Conservation (phyloP, 2,888 invertebrate genomes). For the Andrena minutula region DNA sequence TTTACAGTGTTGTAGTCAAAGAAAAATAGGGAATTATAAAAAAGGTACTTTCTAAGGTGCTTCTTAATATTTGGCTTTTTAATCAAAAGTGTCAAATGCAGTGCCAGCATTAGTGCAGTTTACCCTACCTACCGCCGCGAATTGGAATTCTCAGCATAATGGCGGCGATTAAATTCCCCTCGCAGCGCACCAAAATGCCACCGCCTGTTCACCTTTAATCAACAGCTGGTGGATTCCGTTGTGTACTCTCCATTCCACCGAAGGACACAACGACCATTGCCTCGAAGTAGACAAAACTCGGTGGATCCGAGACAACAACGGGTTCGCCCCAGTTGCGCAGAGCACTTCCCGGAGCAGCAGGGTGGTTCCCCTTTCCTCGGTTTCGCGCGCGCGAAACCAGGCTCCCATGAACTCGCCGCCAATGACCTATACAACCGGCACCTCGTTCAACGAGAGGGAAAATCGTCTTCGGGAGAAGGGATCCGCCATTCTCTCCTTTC, state of each 20-base stretch:
- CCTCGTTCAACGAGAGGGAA: constrained; percentile 67
- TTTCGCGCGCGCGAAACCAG: constrained; percentile 36
- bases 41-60: too few relatives aligned
- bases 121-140: background rate
- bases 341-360: background rate
- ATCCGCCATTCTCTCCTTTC: constrained; percentile 75
- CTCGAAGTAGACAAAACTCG: background rate
- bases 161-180: background rate
- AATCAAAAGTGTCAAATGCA: too few relatives aligned
- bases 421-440: constrained; percentile 75
- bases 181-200: constrained; percentile 20
- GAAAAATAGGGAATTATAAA: too few relatives aligned
- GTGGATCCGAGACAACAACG: background rate
- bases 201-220: constrained; percentile 5
- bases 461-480: constrained; percentile 71
- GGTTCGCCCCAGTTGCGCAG: background rate
- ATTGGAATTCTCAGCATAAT: background rate
- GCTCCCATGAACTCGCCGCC: constrained; percentile 73
- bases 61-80: too few relatives aligned
- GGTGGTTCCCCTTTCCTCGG: constrained; percentile 16
- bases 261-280: background rate
- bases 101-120: too few relatives aligned
- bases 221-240: background rate
- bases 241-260: background rate
- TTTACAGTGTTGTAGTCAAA: too few relatives aligned